Base-by-base conservation (phyloP, 2,797 vertebrate genomes). In the Xenops minutus region DNA sequence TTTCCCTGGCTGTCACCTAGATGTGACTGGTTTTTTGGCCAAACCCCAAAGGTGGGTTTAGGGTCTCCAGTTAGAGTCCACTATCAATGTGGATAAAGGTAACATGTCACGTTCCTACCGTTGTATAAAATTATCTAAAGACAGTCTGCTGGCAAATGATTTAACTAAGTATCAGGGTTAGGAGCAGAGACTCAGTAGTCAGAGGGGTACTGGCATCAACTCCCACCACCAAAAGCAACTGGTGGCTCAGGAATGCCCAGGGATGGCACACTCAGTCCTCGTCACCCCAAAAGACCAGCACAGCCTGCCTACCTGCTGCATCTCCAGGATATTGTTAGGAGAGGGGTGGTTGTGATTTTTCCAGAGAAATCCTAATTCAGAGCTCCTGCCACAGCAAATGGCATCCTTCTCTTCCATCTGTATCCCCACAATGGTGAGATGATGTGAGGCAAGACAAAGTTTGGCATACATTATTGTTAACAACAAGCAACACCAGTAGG, bases 191-290 rank as follows among this genome's bases (percentile, higher is more conserved):
- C 22, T 23, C 22, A 11, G 7, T 19, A 61, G 55, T 41, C 46
- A 52, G 43, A 56, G 9, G 9, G 41, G 23, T 34, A 26, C 23
- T 54, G 36, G 37, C 32, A 55, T 61, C 39, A 54, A 2, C 15
- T 16, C 54, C 36, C 0, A 1, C 15, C 59, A 41, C 23, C 39
- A 61, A 48, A 84, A 78, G 30, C 44, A 48, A 36, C 39, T 21
- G 22, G n/a, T 68, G 37, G 24, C n/a, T 79, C 16, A 8, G 48
- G 55, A 56, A 43, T 1, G 3, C n/a, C 43, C n/a, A 12, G 24
- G 34, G 43, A 12, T 1, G 0, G n/a, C 43, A 64, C 6, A 44
- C 18, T 56, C 0, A 0, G 26, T 36, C 16, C 26, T 41, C 0
- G 0, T 9, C 80, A 63, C 14, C 34, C 62, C 29, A 29, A 64